Conservation (phyloP, 2,113 vertebrate genomes). For the Neogobius melanostomus region DNA sequence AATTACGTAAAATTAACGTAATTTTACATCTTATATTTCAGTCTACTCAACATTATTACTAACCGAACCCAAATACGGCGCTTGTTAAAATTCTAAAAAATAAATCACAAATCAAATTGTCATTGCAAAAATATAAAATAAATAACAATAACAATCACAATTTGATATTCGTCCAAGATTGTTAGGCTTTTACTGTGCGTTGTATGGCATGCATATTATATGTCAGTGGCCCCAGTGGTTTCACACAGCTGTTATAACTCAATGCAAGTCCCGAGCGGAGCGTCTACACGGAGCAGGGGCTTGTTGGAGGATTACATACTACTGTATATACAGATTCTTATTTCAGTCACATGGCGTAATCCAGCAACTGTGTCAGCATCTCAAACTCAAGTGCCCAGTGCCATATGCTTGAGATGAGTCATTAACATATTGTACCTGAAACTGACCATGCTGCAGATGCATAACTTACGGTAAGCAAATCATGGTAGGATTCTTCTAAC, state of each 20-base stretch:
- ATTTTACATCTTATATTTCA: too few relatives aligned
- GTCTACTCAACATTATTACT: too few relatives aligned
- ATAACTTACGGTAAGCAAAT: not conserved
- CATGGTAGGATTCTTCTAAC: not conserved
- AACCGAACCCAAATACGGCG: too few relatives aligned
- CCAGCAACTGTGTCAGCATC: not conserved
- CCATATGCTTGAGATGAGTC: constrained; percentile 1
- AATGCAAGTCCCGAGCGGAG: not conserved
- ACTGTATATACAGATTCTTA: not conserved
- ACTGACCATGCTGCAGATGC: not conserved
- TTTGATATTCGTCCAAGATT: too few relatives aligned
- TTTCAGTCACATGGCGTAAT: constrained; percentile 6
- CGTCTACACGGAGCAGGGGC: not conserved
- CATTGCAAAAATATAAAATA: too few relatives aligned
- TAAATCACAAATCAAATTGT: too few relatives aligned
- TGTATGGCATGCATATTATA: not conserved
- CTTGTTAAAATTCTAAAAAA: too few relatives aligned
- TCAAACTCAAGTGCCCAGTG: constrained; percentile 2
- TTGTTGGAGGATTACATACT: constrained; percentile 6
- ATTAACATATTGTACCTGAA: not conserved
- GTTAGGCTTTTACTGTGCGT: not conserved
- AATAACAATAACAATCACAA: too few relatives aligned
- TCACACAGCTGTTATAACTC: constrained; percentile 25
- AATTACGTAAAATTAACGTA: too few relatives aligned
- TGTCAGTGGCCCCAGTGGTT: not conserved